Evolutionary conservation across 2,113 vertebrate species (phyloP).

Genomic region (Microtus richardsoni): DNA sequence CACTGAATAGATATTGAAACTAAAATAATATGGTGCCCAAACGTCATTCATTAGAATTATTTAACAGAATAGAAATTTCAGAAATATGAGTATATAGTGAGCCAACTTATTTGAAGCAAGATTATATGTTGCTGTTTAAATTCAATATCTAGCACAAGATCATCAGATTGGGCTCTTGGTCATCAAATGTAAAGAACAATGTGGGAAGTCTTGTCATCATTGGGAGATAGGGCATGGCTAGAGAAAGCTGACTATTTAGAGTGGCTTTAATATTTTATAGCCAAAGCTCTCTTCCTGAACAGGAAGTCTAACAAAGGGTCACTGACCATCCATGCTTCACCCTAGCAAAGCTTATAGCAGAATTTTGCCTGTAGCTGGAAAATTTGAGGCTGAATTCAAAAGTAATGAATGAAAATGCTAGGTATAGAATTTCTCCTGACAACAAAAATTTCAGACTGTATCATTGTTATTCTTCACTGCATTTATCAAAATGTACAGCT

Average conservation of each 20-base stretch:
- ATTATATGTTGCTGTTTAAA: background rate
- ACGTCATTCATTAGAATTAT: background rate
- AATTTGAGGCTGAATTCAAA: background rate
- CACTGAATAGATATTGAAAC: background rate
- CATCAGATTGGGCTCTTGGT: background rate
- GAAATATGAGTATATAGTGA: background rate
- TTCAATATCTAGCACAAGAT: background rate
- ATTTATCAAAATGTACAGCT: background rate
- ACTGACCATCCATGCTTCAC: background rate
- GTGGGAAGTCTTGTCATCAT: background rate
- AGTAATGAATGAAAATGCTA: background rate
- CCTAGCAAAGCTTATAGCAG: background rate
- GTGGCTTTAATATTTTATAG: background rate
- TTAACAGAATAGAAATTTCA: background rate
- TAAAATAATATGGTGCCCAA: background rate
- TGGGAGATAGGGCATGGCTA: background rate
- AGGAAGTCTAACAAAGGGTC: background rate
- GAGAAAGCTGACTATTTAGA: background rate
- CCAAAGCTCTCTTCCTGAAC: background rate
- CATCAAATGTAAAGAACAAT: background rate
- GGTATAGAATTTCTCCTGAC: background rate
- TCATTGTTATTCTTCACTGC: background rate
- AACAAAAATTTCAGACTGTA: background rate
- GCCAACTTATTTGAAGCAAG: background rate
- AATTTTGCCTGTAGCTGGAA: background rate